Evolutionary conservation across 2,888 invertebrate species (phyloP), one percentile per base, ranked within the genome.

Genomic region (Thera obeliscata): DNA sequence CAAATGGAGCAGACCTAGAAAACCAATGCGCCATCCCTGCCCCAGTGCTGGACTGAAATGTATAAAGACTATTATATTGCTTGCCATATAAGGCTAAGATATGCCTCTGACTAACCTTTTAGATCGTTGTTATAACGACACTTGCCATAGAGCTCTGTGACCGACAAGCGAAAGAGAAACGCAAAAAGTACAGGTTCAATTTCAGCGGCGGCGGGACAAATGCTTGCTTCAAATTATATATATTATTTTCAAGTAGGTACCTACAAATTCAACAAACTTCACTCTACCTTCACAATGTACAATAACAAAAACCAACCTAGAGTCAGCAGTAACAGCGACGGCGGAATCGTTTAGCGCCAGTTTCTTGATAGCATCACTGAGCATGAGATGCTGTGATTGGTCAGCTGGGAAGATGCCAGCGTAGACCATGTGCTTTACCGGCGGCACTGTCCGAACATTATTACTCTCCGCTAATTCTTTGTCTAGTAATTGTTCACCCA

Each of bases 341-440:
- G 98, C 98, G 5, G 98, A 97, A 90, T 99, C 99, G 89, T 99
- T 99, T 52, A 99, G 93, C n/a, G 96, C 95, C 56, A 99, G 94
- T 88, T 98, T 98, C 71, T 98, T 98, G 63, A 99, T 96, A 9
- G 99, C 98, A 80, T 94, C 95, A 77, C 96, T 94, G 12, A 99
- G 91, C 63, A 94, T 93, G 0, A 95, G 83, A 82, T 97, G 96
- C 81, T 98, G 97, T 0, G 98, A 97, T 82, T 98, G 98, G 87
- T 99, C 98, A 59, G 96, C 94, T 0, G 99, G 99, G 89, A 97
- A 99, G 66, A 98, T 94, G 1, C 94, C 94, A 8, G 94, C 90
- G 65, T 94, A 94, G 2, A 94, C 94, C 94, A 94, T 94, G 71
- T 94, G 94, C 41, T 87, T 88, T 0, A 93, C 88, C 8, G 87